These are phyloP conservation scores for Polydrusus pterygomalis DNA, from an alignment of 2,888 invertebrate genomes.

Conservation along the genomic window DNA sequence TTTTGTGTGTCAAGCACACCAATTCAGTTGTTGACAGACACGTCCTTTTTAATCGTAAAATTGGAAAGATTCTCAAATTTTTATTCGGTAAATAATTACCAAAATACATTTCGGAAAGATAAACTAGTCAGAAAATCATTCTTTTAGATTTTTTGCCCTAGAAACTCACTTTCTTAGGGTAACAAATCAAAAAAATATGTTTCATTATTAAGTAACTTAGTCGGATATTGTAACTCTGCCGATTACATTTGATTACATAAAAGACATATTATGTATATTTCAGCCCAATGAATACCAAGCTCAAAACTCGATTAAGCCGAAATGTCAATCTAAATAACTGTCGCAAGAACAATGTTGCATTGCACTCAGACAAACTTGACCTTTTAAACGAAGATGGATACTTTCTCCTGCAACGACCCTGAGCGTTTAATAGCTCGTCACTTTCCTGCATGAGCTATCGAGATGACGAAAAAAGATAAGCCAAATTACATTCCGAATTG, in stretches of 20 bases:
- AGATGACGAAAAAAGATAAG: slow-evolving; percentile 42
- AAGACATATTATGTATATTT: not conserved
- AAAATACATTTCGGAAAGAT: too few species aligned
- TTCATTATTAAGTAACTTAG: too few species aligned
- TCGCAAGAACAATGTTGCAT: slow-evolving; percentile 23
- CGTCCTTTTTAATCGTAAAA: too few species aligned
- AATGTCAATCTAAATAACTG: slow-evolving; percentile 4
- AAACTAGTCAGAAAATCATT: too few species aligned
- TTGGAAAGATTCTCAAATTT: too few species aligned
- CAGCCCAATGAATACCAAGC: not conserved
- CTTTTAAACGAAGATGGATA: slow-evolving; percentile 41
- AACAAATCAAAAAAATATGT: too few species aligned
- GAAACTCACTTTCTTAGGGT: too few species aligned
- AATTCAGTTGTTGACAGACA: too few species aligned
- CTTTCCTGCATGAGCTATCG: slow-evolving; percentile 44
- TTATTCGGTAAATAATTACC: too few species aligned
- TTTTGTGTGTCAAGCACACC: too few species aligned
- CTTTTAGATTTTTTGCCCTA: too few species aligned
- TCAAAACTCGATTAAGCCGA: slow-evolving; percentile 2
- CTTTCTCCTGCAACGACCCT: slow-evolving; percentile 49
- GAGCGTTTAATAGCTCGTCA: slow-evolving; percentile 46
- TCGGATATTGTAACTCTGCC: too few species aligned
- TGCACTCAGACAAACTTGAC: slow-evolving; percentile 46
- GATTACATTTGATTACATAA: not conserved
- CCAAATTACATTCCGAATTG: slow-evolving; percentile 30